Evolutionary conservation across 2,113 vertebrate genomes (phyloP), one percentile per base, ranked within the genome.

Genomic region (Chaetodon auriga): DNA sequence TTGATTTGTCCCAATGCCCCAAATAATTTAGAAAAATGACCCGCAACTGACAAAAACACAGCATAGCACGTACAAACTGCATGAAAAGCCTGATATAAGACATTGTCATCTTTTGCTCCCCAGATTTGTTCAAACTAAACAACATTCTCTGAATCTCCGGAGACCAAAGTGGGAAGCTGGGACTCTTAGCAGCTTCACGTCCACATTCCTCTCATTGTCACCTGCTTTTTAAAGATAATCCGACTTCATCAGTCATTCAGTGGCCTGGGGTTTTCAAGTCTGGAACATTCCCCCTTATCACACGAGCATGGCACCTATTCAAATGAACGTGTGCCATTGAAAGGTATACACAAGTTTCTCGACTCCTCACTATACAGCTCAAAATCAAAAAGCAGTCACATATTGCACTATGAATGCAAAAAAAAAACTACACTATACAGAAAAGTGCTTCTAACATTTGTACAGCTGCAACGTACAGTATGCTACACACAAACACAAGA

Each of bases 361-460:
- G 18, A 84, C 62, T 62, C 41, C n/a, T 76, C 13, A 62, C 68
- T 80, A 61, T 23, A 72, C 51, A 78, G 49, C 38, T 85, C 23
- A 71, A 85, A 30, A 78, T 76, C 53, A 81, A 68, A 54, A 91
- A 81, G 73, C 79, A 72, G 78, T 91, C 86, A 92, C 85, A 82
- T 91, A 94, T 92, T 92, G 91, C 93, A 93, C 91, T 87, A 89
- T 88, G 78, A 89, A 93, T 92, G 90, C 88, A 90, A 89, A 89
- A 57, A 57, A 30, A 30, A 91, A 62, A 89, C 80, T 83, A 90
- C 77, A 78, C 84, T 86, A 82, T 46, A 90, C 80, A 91, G 89
- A 81, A 91, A 94, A 91, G 92, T 92, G 93, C 86, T 88, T 93
- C 88, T 91, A 89, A 86, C 49, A 19, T 87, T 78, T 88, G 74